Base-by-base conservation (phyloP, 2,797 vertebrate species). In the Sebastes miniatus region DNA sequence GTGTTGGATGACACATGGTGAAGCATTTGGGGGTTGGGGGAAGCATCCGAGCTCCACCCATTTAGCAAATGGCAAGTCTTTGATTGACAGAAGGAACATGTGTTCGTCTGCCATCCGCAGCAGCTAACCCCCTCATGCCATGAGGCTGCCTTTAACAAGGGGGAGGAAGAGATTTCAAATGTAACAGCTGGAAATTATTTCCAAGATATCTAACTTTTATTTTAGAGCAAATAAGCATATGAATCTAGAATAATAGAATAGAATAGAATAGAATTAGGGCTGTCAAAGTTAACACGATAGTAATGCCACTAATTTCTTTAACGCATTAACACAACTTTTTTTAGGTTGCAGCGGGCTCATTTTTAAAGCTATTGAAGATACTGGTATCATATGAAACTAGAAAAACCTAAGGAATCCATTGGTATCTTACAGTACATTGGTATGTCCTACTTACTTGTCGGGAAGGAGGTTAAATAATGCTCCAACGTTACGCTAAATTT, bases 1-100 rank as follows among this genome's bases (percentile, higher is more conserved):
- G 84, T 81, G 74, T 90, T 81, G 34, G 43, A 83, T 77, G 82
- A 80, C 81, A 81, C 70, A 75, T 73, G 69, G 18, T 69, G 67
- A 57, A 83, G 75, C 61, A 43, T 36, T 79, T 80, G 79, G 79
- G 76, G 83, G 47, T 62, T 81, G 86, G 79, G 79, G 59, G 20
- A 70, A 63, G 79, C 65, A 81, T 39, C 69, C 20, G 58, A 89
- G 64, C 88, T 69, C 85, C 90, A 69, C 88, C 91, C 84, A 83
- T 74, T 80, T 69, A 67, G 43, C 59, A 86, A 81, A 90, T 80
- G 79, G 84, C 70, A 71, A 58, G 50, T 14, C 54, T 76, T 78
- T 94, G 94, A 94, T 79, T 93, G 93, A 95, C 94, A 94, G 89
- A 61, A 67, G 81, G 80, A 87, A 83, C 91, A 93, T 88, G 83